phyloP scores from a whole-genome alignment of 2,888 invertebrate genomes.

The Carpatolechia fugitivella region DNA sequence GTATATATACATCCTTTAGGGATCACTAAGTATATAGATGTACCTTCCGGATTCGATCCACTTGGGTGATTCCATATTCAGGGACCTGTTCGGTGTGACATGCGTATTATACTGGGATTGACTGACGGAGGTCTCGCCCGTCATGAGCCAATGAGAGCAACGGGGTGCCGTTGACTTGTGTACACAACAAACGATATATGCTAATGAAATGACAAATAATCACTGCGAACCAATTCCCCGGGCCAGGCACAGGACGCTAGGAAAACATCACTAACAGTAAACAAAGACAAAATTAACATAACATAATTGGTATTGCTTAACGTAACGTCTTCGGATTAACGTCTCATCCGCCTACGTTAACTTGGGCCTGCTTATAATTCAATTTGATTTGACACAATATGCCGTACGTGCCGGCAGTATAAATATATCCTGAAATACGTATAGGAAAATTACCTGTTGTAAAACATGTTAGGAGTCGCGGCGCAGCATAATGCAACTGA shows the following conservation, averaged over 20 bases:
- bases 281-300: slow-evolving; percentile 51
- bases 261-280: slow-evolving; percentile 32
- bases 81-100: slow-evolving; percentile 14
- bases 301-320: slow-evolving; percentile 48
- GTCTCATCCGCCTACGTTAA: slow-evolving; percentile 44
- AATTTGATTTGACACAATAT: slow-evolving; percentile 40
- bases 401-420: slow-evolving; percentile 15
- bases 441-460: slow-evolving; percentile 8
- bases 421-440: background rate
- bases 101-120: too few species aligned
- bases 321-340: slow-evolving; percentile 42
- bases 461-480: background rate
- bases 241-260: background rate
- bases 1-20: slow-evolving; percentile 21
- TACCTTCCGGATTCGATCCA: slow-evolving; percentile 31
- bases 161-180: too few species aligned
- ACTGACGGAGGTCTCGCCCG: too few species aligned
- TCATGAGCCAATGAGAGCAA: too few species aligned
- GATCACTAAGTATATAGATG: slow-evolving; percentile 31
- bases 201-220: slow-evolving; percentile 2
- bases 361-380: slow-evolving; percentile 44
- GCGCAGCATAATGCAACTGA: background rate
- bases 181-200: too few species aligned
- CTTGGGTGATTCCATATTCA: slow-evolving; percentile 44
- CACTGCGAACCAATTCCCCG: background rate